Base-by-base conservation (phyloP, 2,113 vertebrate genomes). In the Piprites chloris region DNA sequence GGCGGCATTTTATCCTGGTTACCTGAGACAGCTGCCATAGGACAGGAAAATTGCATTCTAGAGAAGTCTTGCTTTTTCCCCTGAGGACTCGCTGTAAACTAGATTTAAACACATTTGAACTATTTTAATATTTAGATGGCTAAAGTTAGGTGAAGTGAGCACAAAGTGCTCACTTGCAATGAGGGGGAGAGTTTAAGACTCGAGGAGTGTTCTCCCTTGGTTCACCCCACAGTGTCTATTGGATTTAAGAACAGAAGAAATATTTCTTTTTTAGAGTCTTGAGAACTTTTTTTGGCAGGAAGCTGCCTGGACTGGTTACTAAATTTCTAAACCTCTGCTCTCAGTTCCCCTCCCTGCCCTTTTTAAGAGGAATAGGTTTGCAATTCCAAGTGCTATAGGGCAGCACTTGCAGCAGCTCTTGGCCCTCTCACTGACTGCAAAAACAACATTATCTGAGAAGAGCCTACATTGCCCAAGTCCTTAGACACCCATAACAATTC, bases 1-100 rank as follows among this genome's bases (percentile, higher is more conserved):
- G 63, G 42, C 88, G 19, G 33, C n/a, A 94, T 83, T 97, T 93
- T 92, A 83, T 95, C 79, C 94, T 90, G 72, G 28, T 93, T 95
- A 58, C 28, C 46, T 22, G 41, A 90, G 67, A 83, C 50, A 92
- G 63, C 81, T 73, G 74, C 82, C 74, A 66, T 47, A 88, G 78
- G 66, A 87, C 56, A 65, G 50, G 79, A 88, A 86, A 95, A 93
- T 77, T 95, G 67, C 63, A 39, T 88, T 86, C 53, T 62, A 50
- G 55, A 93, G 72, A 76, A 90, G 80, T 88, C 67, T 92, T 65
- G 69, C 58, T 83, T 63, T 96, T 77, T 55, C 46, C 87, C 87
- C 75, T 21, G n/a, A 93, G 92, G 94, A 59, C 37, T 77, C 32
- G 30, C 49, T 86, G 49, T 86, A 85, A 96, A 94, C 33, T 90